Percentiles rank a stretch among this genome's conserved stretches.
phyloP scores from a whole-genome alignment of 2,113 vertebrate species.

The Bolborhynchus lineola region DNA sequence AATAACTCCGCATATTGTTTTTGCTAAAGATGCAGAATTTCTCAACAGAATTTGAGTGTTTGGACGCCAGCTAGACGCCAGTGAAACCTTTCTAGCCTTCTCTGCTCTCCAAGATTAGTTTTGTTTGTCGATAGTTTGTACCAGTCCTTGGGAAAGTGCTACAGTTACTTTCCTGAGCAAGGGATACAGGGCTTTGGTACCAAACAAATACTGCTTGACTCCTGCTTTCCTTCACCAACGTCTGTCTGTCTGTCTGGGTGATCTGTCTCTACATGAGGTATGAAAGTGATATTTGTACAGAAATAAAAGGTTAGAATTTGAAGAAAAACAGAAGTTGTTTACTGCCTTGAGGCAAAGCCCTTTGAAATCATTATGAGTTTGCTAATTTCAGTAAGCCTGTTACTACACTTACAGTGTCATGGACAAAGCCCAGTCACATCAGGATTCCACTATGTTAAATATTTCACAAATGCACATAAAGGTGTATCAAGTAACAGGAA shows the following conservation, averaged over 20 bases:
- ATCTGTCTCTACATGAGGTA: background rate
- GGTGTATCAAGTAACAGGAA: background rate
- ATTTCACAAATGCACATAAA: background rate
- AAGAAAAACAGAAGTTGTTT: background rate
- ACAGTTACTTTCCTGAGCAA: background rate
- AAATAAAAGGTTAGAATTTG: background rate
- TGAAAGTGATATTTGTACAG: background rate
- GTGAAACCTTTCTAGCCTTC: background rate
- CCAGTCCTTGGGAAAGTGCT: background rate
- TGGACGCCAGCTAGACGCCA: background rate
- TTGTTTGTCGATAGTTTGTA: background rate
- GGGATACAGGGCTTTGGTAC: background rate
- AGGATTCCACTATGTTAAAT: background rate
- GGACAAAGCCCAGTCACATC: background rate
- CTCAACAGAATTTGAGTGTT: background rate
- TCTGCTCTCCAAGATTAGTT: background rate
- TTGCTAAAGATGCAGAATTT: slow-evolving; percentile 22
- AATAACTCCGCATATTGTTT: background rate
- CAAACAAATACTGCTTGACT: background rate
- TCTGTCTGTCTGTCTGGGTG: background rate
- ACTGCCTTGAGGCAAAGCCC: background rate
- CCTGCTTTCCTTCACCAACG: background rate
- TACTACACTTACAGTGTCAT: background rate
- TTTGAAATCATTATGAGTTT: background rate
- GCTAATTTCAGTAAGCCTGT: background rate